Conservation (phyloP, 1,140 invertebrate genomes). For the Aradophagus sp. region DNA sequence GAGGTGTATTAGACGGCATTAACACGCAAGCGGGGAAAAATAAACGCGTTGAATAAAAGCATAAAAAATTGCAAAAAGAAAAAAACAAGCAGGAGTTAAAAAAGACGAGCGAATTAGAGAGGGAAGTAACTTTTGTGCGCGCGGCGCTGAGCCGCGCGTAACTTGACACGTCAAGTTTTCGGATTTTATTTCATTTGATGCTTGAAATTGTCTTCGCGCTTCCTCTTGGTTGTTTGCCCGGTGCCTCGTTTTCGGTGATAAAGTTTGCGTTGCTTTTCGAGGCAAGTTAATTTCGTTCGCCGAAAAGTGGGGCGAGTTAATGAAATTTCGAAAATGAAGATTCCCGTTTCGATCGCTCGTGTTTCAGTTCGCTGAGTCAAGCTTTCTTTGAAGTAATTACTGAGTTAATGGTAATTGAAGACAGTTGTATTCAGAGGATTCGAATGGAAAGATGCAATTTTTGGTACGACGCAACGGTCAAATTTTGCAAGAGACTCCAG, state of each 20-base stretch:
- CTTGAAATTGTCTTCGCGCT: constrained; percentile 37
- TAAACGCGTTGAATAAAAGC: constrained; percentile 6
- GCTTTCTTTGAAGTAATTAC: too few species aligned
- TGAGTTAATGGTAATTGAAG: too few species aligned
- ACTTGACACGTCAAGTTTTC: constrained; percentile 23
- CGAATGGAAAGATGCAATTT: too few species aligned
- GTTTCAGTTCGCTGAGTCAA: too few species aligned
- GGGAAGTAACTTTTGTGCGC: constrained; percentile 31
- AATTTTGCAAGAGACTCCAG: too few species aligned
- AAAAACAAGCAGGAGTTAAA: not conserved
- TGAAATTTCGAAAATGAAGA: too few species aligned
- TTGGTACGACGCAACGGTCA: too few species aligned
- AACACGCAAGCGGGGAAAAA: constrained; percentile 54
- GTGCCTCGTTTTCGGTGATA: constrained; percentile 1
- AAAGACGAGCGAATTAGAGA: too few species aligned
- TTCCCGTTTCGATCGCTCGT: too few species aligned
- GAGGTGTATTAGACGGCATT: constrained; percentile 69
- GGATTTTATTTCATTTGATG: constrained; percentile 36
- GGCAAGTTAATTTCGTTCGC: too few species aligned
- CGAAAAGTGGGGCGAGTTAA: too few species aligned
- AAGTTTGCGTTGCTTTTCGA: not conserved
- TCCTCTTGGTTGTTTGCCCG: constrained; percentile 6
- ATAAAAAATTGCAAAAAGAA: constrained; percentile 11
- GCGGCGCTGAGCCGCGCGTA: constrained; percentile 23
- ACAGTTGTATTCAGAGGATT: too few species aligned